phyloP scores from a whole-genome alignment of 2,888 invertebrate genomes.

The Leucoma salicis region DNA sequence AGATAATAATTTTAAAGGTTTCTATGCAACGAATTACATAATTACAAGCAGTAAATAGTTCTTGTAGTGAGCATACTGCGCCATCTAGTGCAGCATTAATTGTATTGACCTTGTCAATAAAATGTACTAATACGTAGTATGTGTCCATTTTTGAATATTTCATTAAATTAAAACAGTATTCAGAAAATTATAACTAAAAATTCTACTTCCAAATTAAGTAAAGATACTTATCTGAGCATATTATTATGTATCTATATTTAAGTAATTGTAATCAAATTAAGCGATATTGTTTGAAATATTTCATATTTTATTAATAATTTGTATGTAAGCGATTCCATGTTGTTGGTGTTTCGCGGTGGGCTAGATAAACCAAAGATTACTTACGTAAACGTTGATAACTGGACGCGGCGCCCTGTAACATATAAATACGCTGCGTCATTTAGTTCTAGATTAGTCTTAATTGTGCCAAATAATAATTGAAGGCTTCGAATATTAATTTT shows the following conservation, averaged over 20 bases:
- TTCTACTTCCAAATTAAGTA: constrained; percentile 1
- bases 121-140: constrained; percentile 5
- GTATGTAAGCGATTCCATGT: constrained; percentile 56
- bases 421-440: constrained; percentile 63
- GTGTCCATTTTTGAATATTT: constrained; percentile 5
- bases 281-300: constrained; percentile 56
- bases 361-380: constrained; percentile 80
- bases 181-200: constrained; percentile 10
- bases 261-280: constrained; percentile 41
- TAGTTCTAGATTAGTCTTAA: constrained; percentile 52
- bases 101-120: constrained; percentile 2
- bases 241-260: constrained; percentile 27
- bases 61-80: constrained; percentile 28
- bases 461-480: constrained; percentile 68
- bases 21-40: constrained; percentile 77
- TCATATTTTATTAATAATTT: constrained; percentile 58
- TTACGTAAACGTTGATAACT: constrained; percentile 49
- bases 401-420: constrained; percentile 68
- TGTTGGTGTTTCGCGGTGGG: constrained; percentile 55
- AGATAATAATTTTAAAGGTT: constrained; percentile 70
- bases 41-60: constrained; percentile 46
- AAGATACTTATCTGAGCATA: constrained; percentile 17
- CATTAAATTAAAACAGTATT: constrained; percentile 38
- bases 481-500: constrained; percentile 53
- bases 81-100: constrained; percentile 24